Conservation (phyloP, 2,113 vertebrate genomes). For the Amphilophus citrinellus region DNA sequence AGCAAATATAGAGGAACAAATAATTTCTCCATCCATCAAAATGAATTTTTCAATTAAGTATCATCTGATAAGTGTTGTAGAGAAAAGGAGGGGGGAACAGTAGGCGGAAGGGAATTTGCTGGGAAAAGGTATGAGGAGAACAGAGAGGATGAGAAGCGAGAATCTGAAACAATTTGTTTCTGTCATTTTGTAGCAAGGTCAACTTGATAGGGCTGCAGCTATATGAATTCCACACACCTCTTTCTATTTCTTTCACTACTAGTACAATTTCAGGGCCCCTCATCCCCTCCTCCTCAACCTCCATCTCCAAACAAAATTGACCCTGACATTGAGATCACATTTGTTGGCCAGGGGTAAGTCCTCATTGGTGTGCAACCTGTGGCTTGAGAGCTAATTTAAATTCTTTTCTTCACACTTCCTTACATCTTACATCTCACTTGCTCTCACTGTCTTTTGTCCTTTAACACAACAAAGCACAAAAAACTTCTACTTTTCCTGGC, state of each 20-base stretch:
- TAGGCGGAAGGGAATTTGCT: neutral
- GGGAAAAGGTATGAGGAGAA: neutral
- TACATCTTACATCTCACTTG: slow-evolving; percentile 41
- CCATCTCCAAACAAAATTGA: slow-evolving; percentile 37
- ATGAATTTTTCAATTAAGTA: slow-evolving; percentile 28
- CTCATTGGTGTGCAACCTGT: slow-evolving; percentile 19
- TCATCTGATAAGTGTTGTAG: slow-evolving; percentile 14
- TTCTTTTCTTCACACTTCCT: slow-evolving; percentile 39
- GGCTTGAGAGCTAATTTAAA: slow-evolving; percentile 61
- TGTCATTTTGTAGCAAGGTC: slow-evolving; percentile 64
- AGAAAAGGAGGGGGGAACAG: neutral
- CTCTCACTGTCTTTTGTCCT: slow-evolving; percentile 42
- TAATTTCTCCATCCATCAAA: neutral
- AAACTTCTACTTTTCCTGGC: slow-evolving; percentile 53
- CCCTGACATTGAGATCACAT: slow-evolving; percentile 64
- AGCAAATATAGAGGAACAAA: neutral
- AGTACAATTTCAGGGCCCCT: slow-evolving; percentile 2
- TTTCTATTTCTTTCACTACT: slow-evolving; percentile 10
- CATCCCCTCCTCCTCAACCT: neutral
- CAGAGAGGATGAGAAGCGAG: neutral
- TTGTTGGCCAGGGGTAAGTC: slow-evolving; percentile 49
- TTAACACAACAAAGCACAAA: slow-evolving; percentile 45
- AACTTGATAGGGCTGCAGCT: slow-evolving; percentile 30
- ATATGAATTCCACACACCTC: slow-evolving; percentile 34
- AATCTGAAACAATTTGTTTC: slow-evolving; percentile 53